phyloP scores from a whole-genome alignment of 1,140 invertebrate genomes.

The Ooceraea biroi region DNA sequence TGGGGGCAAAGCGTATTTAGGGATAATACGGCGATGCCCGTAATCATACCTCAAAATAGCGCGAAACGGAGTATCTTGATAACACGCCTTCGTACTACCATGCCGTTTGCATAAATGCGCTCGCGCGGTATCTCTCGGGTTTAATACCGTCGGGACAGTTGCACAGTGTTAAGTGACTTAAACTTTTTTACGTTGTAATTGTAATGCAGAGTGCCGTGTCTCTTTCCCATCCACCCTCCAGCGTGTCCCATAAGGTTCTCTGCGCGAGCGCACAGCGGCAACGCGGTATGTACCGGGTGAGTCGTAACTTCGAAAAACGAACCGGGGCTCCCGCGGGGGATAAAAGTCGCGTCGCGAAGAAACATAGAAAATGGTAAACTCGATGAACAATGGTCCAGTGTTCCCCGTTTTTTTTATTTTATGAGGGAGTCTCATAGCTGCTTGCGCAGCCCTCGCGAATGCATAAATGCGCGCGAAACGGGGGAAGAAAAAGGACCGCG shows the following conservation, averaged over 20 bases:
- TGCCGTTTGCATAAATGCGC: slow-evolving; percentile 49
- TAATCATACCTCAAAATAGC: slow-evolving; percentile 61
- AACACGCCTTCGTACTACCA: not conserved
- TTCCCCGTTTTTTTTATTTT: slow-evolving; percentile 25
- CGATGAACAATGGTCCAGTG: slow-evolving; percentile 72
- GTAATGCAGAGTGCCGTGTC: slow-evolving; percentile 39
- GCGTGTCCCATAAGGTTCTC: slow-evolving; percentile 28
- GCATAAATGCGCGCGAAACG: slow-evolving; percentile 55
- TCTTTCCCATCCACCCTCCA: not conserved
- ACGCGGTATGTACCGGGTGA: slow-evolving; percentile 15
- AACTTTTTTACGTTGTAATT: slow-evolving; percentile 59
- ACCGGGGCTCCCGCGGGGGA: slow-evolving; percentile 29
- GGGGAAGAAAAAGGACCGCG: not conserved
- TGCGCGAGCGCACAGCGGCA: no score
- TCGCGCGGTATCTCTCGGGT: slow-evolving; percentile 36
- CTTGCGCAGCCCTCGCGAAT: slow-evolving; percentile 41
- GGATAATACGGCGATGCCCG: no score
- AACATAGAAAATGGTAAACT: slow-evolving; percentile 68
- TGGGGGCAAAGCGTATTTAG: no score
- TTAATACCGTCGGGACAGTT: slow-evolving; percentile 47
- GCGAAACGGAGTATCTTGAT: slow-evolving; percentile 1
- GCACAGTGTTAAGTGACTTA: slow-evolving; percentile 41
- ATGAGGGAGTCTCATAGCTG: slow-evolving; percentile 48
- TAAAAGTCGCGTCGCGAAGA: slow-evolving; percentile 58
- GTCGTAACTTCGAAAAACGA: slow-evolving; percentile 52